phyloP scores from a whole-genome alignment of 2,888 invertebrate genomes.

The Himalopsyche tibetana region DNA sequence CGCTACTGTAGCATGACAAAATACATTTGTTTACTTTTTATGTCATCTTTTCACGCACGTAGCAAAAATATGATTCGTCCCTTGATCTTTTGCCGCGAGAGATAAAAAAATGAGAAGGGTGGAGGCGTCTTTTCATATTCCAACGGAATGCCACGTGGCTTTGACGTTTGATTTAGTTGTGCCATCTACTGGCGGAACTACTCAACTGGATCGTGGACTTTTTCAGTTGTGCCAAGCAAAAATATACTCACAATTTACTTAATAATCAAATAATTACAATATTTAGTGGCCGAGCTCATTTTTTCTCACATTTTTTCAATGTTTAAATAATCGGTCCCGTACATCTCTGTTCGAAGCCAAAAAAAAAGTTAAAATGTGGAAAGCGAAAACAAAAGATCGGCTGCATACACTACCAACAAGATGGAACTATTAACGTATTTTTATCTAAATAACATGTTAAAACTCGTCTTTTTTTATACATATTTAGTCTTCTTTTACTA shows the following conservation, averaged over 20 bases:
- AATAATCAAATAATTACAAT: too few relatives aligned
- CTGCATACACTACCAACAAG: too few relatives aligned
- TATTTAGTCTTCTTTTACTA: too few relatives aligned
- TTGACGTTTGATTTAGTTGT: slow-evolving; percentile 42
- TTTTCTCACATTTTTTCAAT: too few relatives aligned
- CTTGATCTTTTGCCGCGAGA: slow-evolving; percentile 37
- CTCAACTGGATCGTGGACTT: not conserved
- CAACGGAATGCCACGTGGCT: slow-evolving; percentile 41
- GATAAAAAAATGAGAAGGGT: slow-evolving; percentile 31
- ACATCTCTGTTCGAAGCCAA: too few relatives aligned
- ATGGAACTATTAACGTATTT: too few relatives aligned
- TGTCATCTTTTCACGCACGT: slow-evolving; percentile 54
- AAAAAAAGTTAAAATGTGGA: too few relatives aligned
- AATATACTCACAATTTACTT: not conserved
- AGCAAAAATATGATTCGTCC: slow-evolving; percentile 54
- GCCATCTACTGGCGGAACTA: slow-evolving; percentile 36
- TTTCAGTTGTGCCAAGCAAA: not conserved
- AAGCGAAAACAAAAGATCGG: too few relatives aligned
- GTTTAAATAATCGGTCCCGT: too few relatives aligned
- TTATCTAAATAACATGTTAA: too few relatives aligned
- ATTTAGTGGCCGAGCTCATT: too few relatives aligned
- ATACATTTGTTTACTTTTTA: slow-evolving; percentile 31
- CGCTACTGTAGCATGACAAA: slow-evolving; percentile 24
- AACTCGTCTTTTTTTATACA: too few relatives aligned
- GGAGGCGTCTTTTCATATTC: slow-evolving; percentile 20